Conservation (phyloP, 2,797 vertebrate genomes). For the Oryzias dopingdopingensis region DNA sequence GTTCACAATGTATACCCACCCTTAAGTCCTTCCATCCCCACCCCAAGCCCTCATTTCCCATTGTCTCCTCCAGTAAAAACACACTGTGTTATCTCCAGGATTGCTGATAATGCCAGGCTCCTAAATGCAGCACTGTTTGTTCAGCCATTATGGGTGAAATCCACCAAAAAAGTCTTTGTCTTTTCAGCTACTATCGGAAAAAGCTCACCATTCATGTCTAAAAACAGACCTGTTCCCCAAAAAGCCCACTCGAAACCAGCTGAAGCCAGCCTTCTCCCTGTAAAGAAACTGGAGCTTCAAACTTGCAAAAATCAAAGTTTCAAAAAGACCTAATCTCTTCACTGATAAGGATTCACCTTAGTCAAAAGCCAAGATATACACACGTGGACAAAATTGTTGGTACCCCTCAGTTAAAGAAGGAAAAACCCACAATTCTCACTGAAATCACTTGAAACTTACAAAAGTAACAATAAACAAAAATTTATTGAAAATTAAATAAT, state of each 20-base stretch:
- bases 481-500: too few relatives aligned
- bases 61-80: slow-evolving; percentile 79
- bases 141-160: slow-evolving; percentile 65
- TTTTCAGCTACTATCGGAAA: slow-evolving; percentile 32
- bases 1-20: slow-evolving; percentile 60
- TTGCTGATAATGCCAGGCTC: slow-evolving; percentile 63
- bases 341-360: slow-evolving; percentile 33
- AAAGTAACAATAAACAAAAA: too few relatives aligned
- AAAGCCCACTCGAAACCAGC: slow-evolving; percentile 21
- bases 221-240: slow-evolving; percentile 40
- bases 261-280: slow-evolving; percentile 1
- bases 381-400: too few relatives aligned
- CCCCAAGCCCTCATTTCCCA: slow-evolving; percentile 56
- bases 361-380: slow-evolving; percentile 21
- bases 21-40: slow-evolving; percentile 26
- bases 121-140: slow-evolving; percentile 69
- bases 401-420: too few relatives aligned
- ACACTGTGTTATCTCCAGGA: slow-evolving; percentile 59
- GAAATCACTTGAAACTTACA: too few relatives aligned
- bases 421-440: too few relatives aligned
- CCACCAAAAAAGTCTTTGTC: slow-evolving; percentile 44
- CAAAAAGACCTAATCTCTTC: slow-evolving; percentile 17
- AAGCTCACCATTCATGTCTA: slow-evolving; percentile 42
- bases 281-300: slow-evolving; percentile 2
- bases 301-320: slow-evolving; percentile 37